Percentiles rank a stretch among this genome's conserved stretches.
Conservation (phyloP, 2,113 vertebrate species). For the Cephalophus harveyi region DNA sequence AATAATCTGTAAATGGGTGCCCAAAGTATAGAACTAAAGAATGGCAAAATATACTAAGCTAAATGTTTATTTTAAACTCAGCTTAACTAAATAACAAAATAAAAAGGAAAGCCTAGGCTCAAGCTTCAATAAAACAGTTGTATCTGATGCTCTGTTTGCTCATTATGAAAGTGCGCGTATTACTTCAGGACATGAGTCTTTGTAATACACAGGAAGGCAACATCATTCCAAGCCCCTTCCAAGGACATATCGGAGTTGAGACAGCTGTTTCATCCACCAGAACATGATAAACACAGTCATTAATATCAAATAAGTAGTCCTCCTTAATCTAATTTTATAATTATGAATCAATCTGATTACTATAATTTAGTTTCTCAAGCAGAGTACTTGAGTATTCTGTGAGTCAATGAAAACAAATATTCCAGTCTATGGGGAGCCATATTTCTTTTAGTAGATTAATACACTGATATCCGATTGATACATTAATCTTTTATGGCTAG, state of each 20-base stretch:
- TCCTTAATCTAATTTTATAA: neutral
- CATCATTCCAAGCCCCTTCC: neutral
- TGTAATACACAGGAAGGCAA: neutral
- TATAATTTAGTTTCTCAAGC: constrained; percentile 7
- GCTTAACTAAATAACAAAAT: neutral
- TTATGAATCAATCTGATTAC: neutral
- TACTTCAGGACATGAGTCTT: neutral
- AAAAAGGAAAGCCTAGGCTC: neutral
- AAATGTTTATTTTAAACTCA: constrained; percentile 19
- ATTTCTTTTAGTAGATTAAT: constrained; percentile 27
- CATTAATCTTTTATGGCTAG: neutral
- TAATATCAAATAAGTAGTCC: neutral
- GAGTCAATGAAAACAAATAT: constrained; percentile 3
- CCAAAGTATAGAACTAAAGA: neutral
- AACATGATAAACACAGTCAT: neutral
- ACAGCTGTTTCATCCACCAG: neutral
- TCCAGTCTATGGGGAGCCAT: neutral
- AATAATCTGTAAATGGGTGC: neutral
- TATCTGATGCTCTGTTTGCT: neutral
- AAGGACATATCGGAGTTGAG: neutral
- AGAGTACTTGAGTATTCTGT: neutral
- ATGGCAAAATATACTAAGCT: neutral
- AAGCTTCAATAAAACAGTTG: neutral
- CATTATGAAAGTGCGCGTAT: neutral
- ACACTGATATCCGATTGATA: neutral